Conservation (phyloP, 2,113 vertebrate species). For the Alexandromys fortis region DNA sequence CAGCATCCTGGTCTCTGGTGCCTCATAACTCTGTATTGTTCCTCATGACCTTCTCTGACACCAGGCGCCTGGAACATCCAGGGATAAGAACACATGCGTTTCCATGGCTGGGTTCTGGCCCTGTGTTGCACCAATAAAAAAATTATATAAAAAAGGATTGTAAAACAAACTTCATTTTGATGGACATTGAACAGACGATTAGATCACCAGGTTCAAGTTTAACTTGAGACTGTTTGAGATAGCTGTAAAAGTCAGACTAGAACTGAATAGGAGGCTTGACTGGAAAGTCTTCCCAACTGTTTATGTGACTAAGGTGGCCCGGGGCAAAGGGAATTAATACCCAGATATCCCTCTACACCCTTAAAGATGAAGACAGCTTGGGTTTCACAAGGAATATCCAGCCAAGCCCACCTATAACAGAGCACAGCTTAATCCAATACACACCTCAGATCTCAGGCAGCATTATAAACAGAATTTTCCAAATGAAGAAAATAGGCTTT, state of each 20-base stretch:
- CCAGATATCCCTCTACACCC: accelerated
- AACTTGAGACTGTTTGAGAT: neutral
- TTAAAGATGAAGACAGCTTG: neutral
- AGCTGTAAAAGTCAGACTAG: neutral
- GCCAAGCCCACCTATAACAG: neutral
- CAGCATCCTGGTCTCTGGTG: slow-evolving; percentile 64
- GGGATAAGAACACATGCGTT: neutral
- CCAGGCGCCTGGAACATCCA: neutral
- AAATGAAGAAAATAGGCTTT: neutral
- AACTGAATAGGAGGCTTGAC: neutral
- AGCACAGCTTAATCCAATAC: neutral
- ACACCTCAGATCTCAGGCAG: neutral
- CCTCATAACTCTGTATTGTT: slow-evolving; percentile 62
- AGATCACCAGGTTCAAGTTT: neutral
- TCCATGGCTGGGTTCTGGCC: neutral
- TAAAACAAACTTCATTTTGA: neutral
- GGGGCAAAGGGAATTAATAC: neutral
- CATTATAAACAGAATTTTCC: neutral
- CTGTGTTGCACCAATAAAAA: neutral
- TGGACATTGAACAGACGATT: neutral
- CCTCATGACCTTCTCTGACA: slow-evolving; percentile 34
- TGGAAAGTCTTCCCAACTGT: neutral
- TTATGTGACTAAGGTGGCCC: neutral
- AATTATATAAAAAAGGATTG: neutral
- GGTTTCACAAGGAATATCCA: neutral